Base-by-base conservation (phyloP, 2,113 vertebrate species). In the Mola mola region DNA sequence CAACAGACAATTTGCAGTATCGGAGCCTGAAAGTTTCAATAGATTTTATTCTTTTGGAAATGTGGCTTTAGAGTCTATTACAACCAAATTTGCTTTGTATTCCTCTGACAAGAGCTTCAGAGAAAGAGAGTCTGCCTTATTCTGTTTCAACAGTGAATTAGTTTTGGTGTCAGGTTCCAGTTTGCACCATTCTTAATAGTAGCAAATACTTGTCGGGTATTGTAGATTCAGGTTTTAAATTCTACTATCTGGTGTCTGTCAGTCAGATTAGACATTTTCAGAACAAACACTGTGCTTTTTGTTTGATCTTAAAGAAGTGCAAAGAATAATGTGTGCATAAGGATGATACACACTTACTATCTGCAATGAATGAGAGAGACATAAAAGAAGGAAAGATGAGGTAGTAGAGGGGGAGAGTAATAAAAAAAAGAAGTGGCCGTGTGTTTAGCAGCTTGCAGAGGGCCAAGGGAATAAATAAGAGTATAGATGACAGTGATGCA, bases 401-500 rank as follows among this genome's bases (percentile, higher is more conserved):
- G 15, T n/a, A 55, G 31, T 55, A n/a, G 37, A 61, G 33, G 8
- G 21, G 41, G 6, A 67, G 47, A 26, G 40, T 2, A 5, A 64
- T 48, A 24, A 10, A 57, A 10, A 57, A 47, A 41, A 51, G 49
- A 64, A 71, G 63, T 65, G 25, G 37, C 43, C 26, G 36, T 63
- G 47, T 62, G 52, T 66, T 52, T 58, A 28, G 43, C 46, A 25
- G 58, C 25, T 24, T 13, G 6, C 67, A 25, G 33, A 60, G 78
- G 67, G 52, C 69, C 63, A 49, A 43, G 62, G 72, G 69, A 89
- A 76, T 87, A 81, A 85, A 88, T 82, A 82, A 71, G 78, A 67
- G 60, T 59, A 51, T 42, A 78, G 81, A 70, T 85, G 84, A 87
- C 86, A 87, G 76, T 44, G 67, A 81, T 81, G 87, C 79, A 50